Evolutionary conservation across 2,797 vertebrate genomes (phyloP).

Genomic region (Sebastes kiyomatsui): DNA sequence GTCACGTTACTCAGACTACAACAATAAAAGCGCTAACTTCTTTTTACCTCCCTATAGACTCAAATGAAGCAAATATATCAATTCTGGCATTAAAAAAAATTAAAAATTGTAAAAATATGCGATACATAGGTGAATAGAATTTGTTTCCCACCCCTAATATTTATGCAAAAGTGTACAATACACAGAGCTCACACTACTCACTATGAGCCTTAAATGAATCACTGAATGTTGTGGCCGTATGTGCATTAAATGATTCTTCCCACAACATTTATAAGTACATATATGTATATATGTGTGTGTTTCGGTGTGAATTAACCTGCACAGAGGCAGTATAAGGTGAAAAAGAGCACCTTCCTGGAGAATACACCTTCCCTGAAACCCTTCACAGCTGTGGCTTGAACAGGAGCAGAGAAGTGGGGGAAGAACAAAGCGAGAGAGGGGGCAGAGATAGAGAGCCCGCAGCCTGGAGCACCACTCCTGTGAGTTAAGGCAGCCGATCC

Average conservation of each 20-base stretch:
- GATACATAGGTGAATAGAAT: too few relatives aligned
- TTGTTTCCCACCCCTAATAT: too few relatives aligned
- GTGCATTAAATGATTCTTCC: background rate
- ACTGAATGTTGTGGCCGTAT: background rate
- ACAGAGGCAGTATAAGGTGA: slow-evolving; percentile 10
- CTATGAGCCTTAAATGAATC: background rate
- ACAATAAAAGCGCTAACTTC: too few relatives aligned
- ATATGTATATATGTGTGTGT: background rate
- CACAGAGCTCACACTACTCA: slow-evolving; percentile 13
- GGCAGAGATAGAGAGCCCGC: slow-evolving; percentile 28
- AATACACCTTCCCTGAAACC: slow-evolving; percentile 44
- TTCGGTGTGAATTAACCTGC: slow-evolving; percentile 11
- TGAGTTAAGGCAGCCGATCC: slow-evolving; percentile 59
- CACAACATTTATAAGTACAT: background rate
- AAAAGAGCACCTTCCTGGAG: slow-evolving; percentile 52
- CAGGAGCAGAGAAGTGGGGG: slow-evolving; percentile 36
- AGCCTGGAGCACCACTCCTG: slow-evolving; percentile 62
- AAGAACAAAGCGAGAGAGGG: slow-evolving; percentile 55
- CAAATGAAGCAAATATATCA: too few relatives aligned
- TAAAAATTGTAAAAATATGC: too few relatives aligned
- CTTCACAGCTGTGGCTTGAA: slow-evolving; percentile 32
- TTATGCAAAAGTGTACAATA: slow-evolving; percentile 6
- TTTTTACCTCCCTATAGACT: too few relatives aligned
- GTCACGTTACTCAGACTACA: too few relatives aligned
- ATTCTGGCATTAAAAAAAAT: too few relatives aligned